A percentile compares a stretch with the other conserved stretches of the same genome.
phyloP scores from a whole-genome alignment of 2,888 invertebrate species.

The Rhyacophila evoluta region DNA sequence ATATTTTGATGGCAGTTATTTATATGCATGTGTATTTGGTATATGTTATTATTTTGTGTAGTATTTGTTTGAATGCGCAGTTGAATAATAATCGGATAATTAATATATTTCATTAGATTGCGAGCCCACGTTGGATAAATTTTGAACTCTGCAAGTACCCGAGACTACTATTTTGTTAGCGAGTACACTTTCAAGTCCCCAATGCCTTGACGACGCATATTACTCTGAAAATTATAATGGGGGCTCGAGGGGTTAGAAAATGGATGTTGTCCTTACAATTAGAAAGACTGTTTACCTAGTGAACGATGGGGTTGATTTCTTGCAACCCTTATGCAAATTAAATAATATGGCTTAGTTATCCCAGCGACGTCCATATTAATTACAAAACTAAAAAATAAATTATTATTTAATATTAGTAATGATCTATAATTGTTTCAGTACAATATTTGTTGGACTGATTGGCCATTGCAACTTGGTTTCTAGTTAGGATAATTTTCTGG shows the following conservation, averaged over 20 bases:
- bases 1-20: too few relatives aligned
- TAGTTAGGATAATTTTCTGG: too few relatives aligned
- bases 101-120: too few relatives aligned
- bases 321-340: conserved; percentile 11
- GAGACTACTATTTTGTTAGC: not conserved
- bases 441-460: too few relatives aligned
- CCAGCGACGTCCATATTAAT: not conserved
- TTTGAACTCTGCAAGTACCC: not conserved
- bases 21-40: too few relatives aligned
- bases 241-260: not conserved
- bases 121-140: not conserved
- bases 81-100: too few relatives aligned
- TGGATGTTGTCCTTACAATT: conserved; percentile 49
- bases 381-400: too few relatives aligned
- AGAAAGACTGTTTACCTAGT: conserved; percentile 48
- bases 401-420: too few relatives aligned
- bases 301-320: conserved; percentile 39
- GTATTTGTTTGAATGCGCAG: too few relatives aligned
- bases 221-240: conserved; percentile 17
- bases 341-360: not conserved
- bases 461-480: too few relatives aligned
- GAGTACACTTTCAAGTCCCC: not conserved
- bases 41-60: too few relatives aligned
- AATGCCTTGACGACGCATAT: not conserved
- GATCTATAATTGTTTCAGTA: too few relatives aligned